These are phyloP conservation scores for Perizoma affinitatum DNA, from an alignment of 2,888 invertebrate genomes.

Conservation along the genomic window DNA sequence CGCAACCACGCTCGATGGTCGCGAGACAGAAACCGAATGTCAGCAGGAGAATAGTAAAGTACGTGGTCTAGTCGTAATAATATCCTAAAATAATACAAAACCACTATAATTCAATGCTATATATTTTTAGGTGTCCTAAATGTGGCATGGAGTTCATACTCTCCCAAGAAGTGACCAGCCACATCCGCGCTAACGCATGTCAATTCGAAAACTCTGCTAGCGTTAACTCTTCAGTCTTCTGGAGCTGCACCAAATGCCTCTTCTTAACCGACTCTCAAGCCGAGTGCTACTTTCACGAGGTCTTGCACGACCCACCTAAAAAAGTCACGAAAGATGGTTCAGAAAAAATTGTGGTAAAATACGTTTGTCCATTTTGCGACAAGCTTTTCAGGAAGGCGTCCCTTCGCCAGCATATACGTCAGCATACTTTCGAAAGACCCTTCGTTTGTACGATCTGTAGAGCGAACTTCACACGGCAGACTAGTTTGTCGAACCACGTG, in stretches of 20 bases:
- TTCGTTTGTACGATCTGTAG: slow-evolving; percentile 86
- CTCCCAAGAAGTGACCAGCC: slow-evolving; percentile 89
- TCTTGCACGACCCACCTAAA: slow-evolving; percentile 84
- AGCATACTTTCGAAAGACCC: slow-evolving; percentile 90
- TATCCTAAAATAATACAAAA: too few relatives aligned
- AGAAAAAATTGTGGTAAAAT: slow-evolving; percentile 71
- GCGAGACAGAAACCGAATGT: too few relatives aligned
- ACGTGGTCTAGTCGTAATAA: too few relatives aligned
- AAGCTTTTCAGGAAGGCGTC: slow-evolving; percentile 87
- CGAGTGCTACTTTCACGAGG: slow-evolving; percentile 89
- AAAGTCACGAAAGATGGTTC: slow-evolving; percentile 49
- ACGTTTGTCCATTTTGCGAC: slow-evolving; percentile 87
- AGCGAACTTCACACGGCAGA: slow-evolving; percentile 86
- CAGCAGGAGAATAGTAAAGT: too few relatives aligned
- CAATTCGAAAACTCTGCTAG: slow-evolving; percentile 58
- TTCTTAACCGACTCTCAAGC: slow-evolving; percentile 87
- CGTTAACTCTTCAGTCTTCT: slow-evolving; percentile 59
- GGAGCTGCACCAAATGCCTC: slow-evolving; percentile 85
- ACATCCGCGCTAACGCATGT: slow-evolving; percentile 86
- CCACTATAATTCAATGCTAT: too few relatives aligned
- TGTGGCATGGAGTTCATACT: slow-evolving; percentile 88
- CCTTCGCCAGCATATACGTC: slow-evolving; percentile 87
- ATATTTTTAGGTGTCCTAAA: slow-evolving; percentile 85
- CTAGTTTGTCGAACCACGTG: slow-evolving; percentile 86
- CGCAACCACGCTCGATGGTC: too few relatives aligned